These are phyloP conservation scores for Phenganax subtilis DNA, from an alignment of 92 coral and sea anemone species.

Conservation along the genomic window DNA sequence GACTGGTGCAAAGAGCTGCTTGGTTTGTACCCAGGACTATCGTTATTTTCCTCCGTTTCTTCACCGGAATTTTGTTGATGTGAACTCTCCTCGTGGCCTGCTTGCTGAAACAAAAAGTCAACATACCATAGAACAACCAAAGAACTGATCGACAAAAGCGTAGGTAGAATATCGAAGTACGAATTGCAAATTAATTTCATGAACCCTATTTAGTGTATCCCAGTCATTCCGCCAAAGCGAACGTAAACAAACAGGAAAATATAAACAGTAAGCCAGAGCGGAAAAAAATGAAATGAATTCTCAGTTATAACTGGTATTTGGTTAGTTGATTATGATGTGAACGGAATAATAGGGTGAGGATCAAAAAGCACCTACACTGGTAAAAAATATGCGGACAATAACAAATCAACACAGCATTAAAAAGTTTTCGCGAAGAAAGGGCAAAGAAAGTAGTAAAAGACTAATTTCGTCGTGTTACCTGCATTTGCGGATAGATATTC, in stretches of 20 bases:
- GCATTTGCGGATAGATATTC: slow-evolving; percentile 28
- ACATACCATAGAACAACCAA: not conserved
- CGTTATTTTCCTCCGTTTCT: slow-evolving; percentile 17
- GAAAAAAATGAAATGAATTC: too few species aligned
- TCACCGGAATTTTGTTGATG: slow-evolving; percentile 32
- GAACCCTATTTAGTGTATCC: too few species aligned
- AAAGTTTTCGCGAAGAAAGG: too few species aligned
- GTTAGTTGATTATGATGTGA: not conserved
- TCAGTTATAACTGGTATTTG: too few species aligned
- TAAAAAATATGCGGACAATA: not conserved
- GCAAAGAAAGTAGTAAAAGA: too few species aligned
- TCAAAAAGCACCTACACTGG: not conserved
- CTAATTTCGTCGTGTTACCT: slow-evolving; percentile 11
- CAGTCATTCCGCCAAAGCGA: too few species aligned
- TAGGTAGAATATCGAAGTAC: too few species aligned
- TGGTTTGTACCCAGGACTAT: slow-evolving; percentile 37
- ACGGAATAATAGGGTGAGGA: not conserved
- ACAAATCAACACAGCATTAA: not conserved
- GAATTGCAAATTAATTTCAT: too few species aligned
- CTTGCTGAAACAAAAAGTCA: not conserved
- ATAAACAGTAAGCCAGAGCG: too few species aligned
- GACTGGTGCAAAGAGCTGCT: slow-evolving; percentile 44
- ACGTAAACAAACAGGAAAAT: too few species aligned
- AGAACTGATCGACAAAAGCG: too few species aligned
- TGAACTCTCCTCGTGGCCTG: slow-evolving; percentile 22